Evolutionary conservation across 2,797 vertebrate species (phyloP), one percentile per base, ranked within the genome.

Genomic region (Fratercula arctica): DNA sequence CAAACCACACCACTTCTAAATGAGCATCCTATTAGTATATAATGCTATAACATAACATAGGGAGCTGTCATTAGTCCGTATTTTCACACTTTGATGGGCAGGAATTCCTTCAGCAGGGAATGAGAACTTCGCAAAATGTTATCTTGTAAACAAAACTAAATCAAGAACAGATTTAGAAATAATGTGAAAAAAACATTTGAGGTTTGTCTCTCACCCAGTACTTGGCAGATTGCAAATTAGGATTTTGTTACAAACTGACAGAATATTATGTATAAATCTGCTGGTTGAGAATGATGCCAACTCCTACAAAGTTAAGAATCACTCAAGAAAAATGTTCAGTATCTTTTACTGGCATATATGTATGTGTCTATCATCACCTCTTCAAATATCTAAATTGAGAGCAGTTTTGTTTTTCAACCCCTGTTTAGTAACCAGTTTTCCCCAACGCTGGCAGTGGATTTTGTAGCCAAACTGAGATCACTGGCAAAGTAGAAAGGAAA

Each of bases 271-370:
- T 39, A 26, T 77, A 50, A 85, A 89, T 95, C n/a, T 94, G 60
- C 35, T 70, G 16, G 4, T 37, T 46, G n/a, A 85, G 45, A 85
- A 43, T 21, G 6, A 37, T 89, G 60, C 68, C 87, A 92, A 25
- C 11, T 75, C 21, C 46, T 95, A 53, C 60, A 48, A 56, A 60
- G 18, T 76, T 41, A 69, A 70, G 84, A 83, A 78, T 94, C 84
- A 89, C 11, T 68, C 35, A 74, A 66, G 68, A 95, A 95, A 61
- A 92, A 89, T 93, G 74, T 92, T 95, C 81, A 90, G 43, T 73
- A 93, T 89, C 16, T 21, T 74, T 83, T 69, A 29, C 26, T 91
- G 84, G 61, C 50, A 1, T 20, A 17, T 46, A 53, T 17, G 16
- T 24, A 4, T 81, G 64, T 75, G 23, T 60, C 85, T 91, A 48